Percentiles rank a stretch among this genome's conserved stretches.
These are phyloP conservation scores for Clivina fossor DNA, from an alignment of 2,888 invertebrate genomes.

Conservation along the genomic window DNA sequence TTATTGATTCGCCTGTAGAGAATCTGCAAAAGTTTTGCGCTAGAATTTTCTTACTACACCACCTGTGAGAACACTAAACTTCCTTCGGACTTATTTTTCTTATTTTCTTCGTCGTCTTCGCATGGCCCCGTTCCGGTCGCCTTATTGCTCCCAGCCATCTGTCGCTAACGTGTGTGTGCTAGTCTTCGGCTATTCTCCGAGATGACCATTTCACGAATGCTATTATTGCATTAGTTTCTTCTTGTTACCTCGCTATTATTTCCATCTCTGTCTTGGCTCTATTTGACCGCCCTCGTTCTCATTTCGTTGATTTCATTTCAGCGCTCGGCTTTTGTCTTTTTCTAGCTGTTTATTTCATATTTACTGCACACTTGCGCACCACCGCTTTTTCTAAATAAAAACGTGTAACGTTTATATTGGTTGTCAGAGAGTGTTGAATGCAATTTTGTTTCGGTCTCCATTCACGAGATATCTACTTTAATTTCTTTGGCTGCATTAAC, in stretches of 20 bases:
- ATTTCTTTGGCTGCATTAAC: too few species aligned
- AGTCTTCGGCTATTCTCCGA: slow-evolving; percentile 18
- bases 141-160: slow-evolving; percentile 30
- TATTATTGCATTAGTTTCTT: slow-evolving; percentile 27
- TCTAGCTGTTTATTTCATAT: slow-evolving; percentile 4
- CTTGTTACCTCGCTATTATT: slow-evolving; percentile 4
- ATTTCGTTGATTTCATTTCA: neutral
- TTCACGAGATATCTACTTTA: too few species aligned
- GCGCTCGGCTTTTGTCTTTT: neutral
- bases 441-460: too few species aligned
- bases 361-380: slow-evolving; percentile 1
- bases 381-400: slow-evolving; percentile 7
- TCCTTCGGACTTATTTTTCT: slow-evolving; percentile 28
- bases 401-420: slow-evolving; percentile 10
- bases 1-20: slow-evolving; percentile 33
- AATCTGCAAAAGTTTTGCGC: slow-evolving; percentile 29
- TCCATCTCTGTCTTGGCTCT: neutral
- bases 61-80: slow-evolving; percentile 33
- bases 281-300: slow-evolving; percentile 1
- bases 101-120: too few species aligned
- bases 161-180: slow-evolving; percentile 28
- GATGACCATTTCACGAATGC: slow-evolving; percentile 26
- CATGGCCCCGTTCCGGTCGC: too few species aligned
- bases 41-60: slow-evolving; percentile 21
- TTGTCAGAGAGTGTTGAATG: neutral